Conservation (phyloP, 2,888 invertebrate species). For the Rugalucina vietnamica region DNA sequence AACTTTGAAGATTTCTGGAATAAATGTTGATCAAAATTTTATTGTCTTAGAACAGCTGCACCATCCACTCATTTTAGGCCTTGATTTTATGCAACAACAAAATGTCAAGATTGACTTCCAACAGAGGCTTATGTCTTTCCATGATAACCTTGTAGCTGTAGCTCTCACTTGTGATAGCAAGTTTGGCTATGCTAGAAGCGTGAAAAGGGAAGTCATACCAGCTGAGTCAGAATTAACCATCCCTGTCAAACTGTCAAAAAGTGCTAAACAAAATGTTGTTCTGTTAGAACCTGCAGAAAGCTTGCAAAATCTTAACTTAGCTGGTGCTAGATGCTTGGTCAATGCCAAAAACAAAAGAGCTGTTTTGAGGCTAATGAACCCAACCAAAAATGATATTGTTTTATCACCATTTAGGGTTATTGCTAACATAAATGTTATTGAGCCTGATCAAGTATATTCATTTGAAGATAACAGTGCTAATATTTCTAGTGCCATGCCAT, state of each 20-base stretch:
- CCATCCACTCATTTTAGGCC: not conserved
- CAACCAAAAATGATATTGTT: conserved; percentile 1
- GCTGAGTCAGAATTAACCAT: conserved; percentile 20
- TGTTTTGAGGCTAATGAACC: conserved; percentile 24
- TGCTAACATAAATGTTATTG: not conserved
- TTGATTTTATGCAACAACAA: not conserved
- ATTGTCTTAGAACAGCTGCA: conserved; percentile 40
- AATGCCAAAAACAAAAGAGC: conserved; percentile 15
- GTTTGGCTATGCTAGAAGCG: not conserved
- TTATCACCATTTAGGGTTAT: not conserved
- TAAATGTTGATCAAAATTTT: conserved; percentile 2
- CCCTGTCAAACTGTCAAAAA: conserved; percentile 20
- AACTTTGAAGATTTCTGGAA: conserved; percentile 1
- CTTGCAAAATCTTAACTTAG: conserved; percentile 1
- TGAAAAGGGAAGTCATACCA: not conserved
- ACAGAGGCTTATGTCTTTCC: not conserved
- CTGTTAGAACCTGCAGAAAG: not conserved
- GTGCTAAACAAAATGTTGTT: not conserved
- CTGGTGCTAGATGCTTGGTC: conserved; percentile 30
- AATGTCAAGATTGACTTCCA: not conserved
- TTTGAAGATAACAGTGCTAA: not conserved
- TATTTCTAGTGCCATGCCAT: not conserved
- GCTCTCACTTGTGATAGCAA: not conserved
- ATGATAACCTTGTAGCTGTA: not conserved
- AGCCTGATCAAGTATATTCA: not conserved